Conservation (phyloP, 2,888 invertebrate genomes). For the Hoplodrina blanda region DNA sequence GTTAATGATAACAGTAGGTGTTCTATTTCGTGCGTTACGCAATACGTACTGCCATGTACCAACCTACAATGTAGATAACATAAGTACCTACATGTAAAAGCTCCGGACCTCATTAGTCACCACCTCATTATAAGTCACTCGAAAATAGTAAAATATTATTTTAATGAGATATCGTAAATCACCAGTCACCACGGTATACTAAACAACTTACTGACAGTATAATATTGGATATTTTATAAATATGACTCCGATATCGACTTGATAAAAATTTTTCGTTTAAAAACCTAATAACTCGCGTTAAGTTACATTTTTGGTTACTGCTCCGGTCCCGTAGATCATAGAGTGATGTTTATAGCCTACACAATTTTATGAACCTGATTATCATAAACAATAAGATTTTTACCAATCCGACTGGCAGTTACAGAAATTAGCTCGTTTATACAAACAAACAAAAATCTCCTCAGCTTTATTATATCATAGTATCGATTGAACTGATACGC, state of each 20-base stretch:
- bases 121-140: constrained; percentile 29
- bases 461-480: no score
- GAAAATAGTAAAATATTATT: constrained; percentile 43
- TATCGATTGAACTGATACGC: not conserved
- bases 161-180: constrained; percentile 29
- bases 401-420: no score
- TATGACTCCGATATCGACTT: no score
- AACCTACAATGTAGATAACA: constrained; percentile 20
- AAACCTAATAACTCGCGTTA: no score
- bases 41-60: constrained; percentile 4
- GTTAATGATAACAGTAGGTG: constrained; percentile 35
- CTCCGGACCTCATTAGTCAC: constrained; percentile 25
- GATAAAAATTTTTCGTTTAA: no score
- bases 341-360: no score
- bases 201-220: not conserved
- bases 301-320: no score
- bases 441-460: no score
- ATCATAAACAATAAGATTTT: no score
- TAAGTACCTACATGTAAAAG: constrained; percentile 18
- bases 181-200: not conserved
- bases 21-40: constrained; percentile 26
- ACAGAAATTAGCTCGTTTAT: no score
- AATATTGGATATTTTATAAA: constrained; percentile 1
- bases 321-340: no score
- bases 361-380: no score